Evolutionary conservation across 2,888 invertebrate genomes (phyloP), one percentile per base, ranked within the genome.

Genomic region (Dorcus parallelipipedus): DNA sequence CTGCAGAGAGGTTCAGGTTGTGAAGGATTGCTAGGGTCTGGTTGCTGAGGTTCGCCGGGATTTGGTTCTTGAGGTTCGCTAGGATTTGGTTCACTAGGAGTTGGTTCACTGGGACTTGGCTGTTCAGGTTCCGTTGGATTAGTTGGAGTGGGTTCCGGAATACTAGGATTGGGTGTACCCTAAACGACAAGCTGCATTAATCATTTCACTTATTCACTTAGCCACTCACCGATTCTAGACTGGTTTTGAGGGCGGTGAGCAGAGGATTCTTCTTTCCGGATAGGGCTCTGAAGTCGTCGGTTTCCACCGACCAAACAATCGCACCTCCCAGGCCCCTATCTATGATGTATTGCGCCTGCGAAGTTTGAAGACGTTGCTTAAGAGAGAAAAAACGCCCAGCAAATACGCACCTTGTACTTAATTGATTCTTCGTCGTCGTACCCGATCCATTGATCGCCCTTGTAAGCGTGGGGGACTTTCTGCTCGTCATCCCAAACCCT

Each of bases 291-390:
- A 89, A 89, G 70, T 92, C 92, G 67, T 92, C 92, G 3, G 88
- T 88, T 72, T 93, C 93, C 7, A 92, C 80, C 45, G 89, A 88
- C 92, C 92, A 93, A 0, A 89, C 71, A 90, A 92, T 91, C 0
- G 83, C 80, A 38, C 90, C 91, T 53, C 81, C 81, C 53, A 86
- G 71, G 56, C 80, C 64, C 54, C 73, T 56, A 54, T 77, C 64
- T 72, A 80, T 71, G 38, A 80, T 75, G 64, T 75, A 79, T 66
- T 76, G 58, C 38, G 80, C 71, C 79, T 86, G 73, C 1, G 69
- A 67, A 51, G 2, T 45, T 17, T 8, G 14, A 9, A 5, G 17
- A 8, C 26, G 5, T 5, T 26, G 5, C 26, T 26, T 26, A 1
- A 14, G 14, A 14, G 4, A 26, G 2, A 26, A 26, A 26, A 26